phyloP scores from a whole-genome alignment of 23 tunicate genomes.

The Styela clava region DNA sequence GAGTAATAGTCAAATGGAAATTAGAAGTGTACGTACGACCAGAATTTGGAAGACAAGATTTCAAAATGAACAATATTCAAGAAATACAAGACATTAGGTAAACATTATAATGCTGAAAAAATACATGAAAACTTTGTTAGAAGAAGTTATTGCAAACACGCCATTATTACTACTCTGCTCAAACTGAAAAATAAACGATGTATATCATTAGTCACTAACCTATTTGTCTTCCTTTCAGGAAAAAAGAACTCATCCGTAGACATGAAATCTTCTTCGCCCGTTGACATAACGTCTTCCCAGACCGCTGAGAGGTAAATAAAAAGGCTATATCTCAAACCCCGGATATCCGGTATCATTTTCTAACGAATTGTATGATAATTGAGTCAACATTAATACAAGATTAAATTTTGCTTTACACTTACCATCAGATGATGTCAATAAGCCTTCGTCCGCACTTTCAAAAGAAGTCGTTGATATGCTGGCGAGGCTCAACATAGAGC shows the following conservation, averaged over 20 bases:
- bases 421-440: constrained; percentile 15
- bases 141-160: too few species aligned
- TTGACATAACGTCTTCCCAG: constrained; percentile 13
- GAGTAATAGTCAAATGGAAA: too few species aligned
- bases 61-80: too few species aligned
- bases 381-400: too few species aligned
- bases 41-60: too few species aligned
- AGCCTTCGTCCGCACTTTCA: constrained; percentile 27
- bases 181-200: too few species aligned
- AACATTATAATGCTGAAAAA: too few species aligned
- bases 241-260: constrained; percentile 13
- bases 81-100: too few species aligned
- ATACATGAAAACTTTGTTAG: too few species aligned
- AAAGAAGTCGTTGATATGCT: constrained; percentile 16
- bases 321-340: too few species aligned
- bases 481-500: constrained; percentile 12
- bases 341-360: not conserved
- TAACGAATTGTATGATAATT: not conserved
- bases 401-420: not conserved
- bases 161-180: too few species aligned
- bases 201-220: not conserved
- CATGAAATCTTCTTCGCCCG: constrained; percentile 13
- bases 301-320: constrained; percentile 2
- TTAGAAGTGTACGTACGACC: too few species aligned
- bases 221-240: not conserved